Evolutionary conservation across 1,140 invertebrate genomes (phyloP), one percentile per base, ranked within the genome.

Genomic region (Trichonephila inaurata): DNA sequence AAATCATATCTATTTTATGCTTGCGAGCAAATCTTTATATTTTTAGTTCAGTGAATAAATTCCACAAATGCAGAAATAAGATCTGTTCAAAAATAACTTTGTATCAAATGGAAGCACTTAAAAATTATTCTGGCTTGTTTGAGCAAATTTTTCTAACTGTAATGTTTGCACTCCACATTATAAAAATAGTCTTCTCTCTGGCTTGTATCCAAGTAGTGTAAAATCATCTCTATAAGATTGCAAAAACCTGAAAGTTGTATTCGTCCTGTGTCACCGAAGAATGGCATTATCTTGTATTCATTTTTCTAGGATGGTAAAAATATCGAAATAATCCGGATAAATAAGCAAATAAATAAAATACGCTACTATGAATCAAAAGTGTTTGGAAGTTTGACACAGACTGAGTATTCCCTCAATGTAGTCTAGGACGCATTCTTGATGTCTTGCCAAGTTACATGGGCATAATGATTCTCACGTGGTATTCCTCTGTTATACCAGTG

Each of bases 381-480:
- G 61, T 69, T 89, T 51, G 28, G 64, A 77, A 89, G 87, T 89
- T 87, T 89, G 64, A 89, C 87, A 69, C 33, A 51, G 64, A 40
- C 28, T 64, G 87, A 69, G 66, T 58, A n/a, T 58, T 89, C 33
- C 61, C 64, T 51, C 33, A 89, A 72, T 44, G 61, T 89, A 61
- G 87, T 69, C 44, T 66, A 64, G 33, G 87, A n/a, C 62, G 28
- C 87, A 44, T 89, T 89, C 87, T 89, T 89, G 87, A 89, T 66
- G 87, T 58, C 61, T 66, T 89, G 87, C 87, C 87, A 89, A 89
- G 40, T 69, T 66, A 72, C 64, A 51, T 40, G 87, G 64, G 28
- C 51, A 44, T 69, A 89, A 89, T 69, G 64, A 89, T 89, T 89
- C 40, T 89, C 87, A 89, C 87, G 87, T 89, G 62, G 87, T 83